These are phyloP conservation scores for Hiodon alosoides DNA, from an alignment of 2,113 vertebrate genomes.

Conservation along the genomic window DNA sequence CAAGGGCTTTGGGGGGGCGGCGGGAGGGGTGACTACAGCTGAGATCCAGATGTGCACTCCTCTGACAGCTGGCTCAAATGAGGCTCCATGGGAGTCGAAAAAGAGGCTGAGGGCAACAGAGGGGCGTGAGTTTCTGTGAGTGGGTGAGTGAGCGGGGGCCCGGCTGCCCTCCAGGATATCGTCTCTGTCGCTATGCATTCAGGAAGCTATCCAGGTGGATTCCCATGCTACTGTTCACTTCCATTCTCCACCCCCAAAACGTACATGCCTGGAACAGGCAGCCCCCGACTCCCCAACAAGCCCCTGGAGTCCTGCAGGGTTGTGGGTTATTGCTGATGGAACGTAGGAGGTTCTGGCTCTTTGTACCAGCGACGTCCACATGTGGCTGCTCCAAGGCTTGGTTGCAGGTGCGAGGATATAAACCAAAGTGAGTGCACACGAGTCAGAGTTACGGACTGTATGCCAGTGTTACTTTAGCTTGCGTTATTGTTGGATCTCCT, in stretches of 20 bases:
- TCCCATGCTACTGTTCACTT: neutral
- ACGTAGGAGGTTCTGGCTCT: no score
- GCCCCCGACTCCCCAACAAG: neutral
- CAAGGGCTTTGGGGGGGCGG: neutral
- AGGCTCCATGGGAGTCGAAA: neutral
- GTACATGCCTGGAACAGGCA: neutral
- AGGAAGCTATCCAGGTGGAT: neutral
- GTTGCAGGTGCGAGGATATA: no score
- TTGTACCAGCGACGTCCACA: no score
- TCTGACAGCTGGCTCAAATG: conserved; percentile 11
- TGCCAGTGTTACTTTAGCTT: no score
- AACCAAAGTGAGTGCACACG: no score
- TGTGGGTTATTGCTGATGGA: neutral
- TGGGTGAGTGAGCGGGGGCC: no score
- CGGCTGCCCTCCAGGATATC: no score
- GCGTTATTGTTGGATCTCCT: no score
- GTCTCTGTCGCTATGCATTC: no score
- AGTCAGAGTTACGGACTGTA: no score
- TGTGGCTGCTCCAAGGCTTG: no score
- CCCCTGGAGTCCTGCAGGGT: neutral
- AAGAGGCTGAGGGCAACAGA: neutral
- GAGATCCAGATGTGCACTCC: conserved; percentile 17
- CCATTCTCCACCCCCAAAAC: no score
- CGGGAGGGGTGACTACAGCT: conserved; percentile 1
- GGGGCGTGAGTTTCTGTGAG: neutral